Percentiles rank a stretch among this genome's conserved stretches.
Conservation (phyloP, 2,888 invertebrate species). For the Pandemis heparana region DNA sequence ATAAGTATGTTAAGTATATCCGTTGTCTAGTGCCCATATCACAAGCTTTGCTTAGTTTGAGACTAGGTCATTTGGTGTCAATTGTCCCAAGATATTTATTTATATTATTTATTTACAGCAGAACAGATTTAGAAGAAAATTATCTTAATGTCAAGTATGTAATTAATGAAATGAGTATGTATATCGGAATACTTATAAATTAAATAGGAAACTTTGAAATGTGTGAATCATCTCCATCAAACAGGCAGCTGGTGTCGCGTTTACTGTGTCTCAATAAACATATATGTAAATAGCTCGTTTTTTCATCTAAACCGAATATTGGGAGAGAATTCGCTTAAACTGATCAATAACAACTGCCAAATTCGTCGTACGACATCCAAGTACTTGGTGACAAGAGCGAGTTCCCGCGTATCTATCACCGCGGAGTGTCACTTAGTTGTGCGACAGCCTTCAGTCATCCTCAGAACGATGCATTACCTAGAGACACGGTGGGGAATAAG, state of each 20-base stretch:
- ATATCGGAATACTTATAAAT: no score
- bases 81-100: no score
- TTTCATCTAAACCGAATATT: background rate
- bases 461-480: constrained; percentile 11
- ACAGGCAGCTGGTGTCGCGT: no score
- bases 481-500: background rate
- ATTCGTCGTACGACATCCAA: constrained; percentile 10
- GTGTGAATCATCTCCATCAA: no score
- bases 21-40: no score
- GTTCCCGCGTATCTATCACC: constrained; percentile 25
- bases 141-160: background rate
- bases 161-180: background rate
- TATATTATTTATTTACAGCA: no score
- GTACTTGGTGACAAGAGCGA: background rate
- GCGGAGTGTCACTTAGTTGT: constrained; percentile 27
- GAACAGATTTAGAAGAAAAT: constrained; percentile 36
- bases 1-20: no score
- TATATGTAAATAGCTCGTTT: background rate
- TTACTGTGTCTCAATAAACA: no score
- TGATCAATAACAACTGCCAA: constrained; percentile 16
- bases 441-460: constrained; percentile 34
- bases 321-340: background rate
- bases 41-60: no score
- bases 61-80: no score
- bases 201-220: no score